Evolutionary conservation across 2,113 vertebrate genomes (phyloP), one percentile per base, ranked within the genome.

Genomic region (Lutjanus erythropterus): DNA sequence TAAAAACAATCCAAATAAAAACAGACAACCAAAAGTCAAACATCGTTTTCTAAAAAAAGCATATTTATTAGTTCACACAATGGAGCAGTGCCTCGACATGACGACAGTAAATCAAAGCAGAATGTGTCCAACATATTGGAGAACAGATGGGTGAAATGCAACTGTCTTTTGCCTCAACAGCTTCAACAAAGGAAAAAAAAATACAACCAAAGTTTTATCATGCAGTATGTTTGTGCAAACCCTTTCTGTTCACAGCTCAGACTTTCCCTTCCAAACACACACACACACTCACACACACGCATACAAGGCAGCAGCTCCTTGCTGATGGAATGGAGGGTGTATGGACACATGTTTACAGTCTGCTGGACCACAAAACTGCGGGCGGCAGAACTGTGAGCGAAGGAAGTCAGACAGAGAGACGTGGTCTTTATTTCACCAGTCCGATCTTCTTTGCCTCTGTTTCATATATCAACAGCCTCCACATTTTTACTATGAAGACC

Each of bases 401-500:
- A 80, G 27, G 50, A 74, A 84, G 65, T 81, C 74, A 68, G 60
- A 81, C 62, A 37, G 52, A 81, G 39, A 65, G 64, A 67, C 12
- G 44, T 62, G 19, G n/a, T 88, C 95, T 96, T 91, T 81, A 99
- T 94, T 99, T 99, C 90, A 96, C 97, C 88, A 99, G 96, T 94
- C 98, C 98, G 61, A 99, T 98, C 96, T 99, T 99, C 96, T 99
- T 99, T 23, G 98, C 98, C 95, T 99, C 98, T 4, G 98, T 99
- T 96, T 99, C 97, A 35, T 99, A 99, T 93, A 99, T 99, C 92
- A 99, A 96, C 93, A 99, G 94, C 90, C 98, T 96, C 98, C 98
- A 99, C 98, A 99, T 99, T 97, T 99, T 99, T 60, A 99, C 98
- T 90, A 99, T 98, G 94, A 99, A 99, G 93, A 99, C 98, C 95